Evolutionary conservation across 2,113 vertebrate species (phyloP).

Genomic region (Petromus typicus): DNA sequence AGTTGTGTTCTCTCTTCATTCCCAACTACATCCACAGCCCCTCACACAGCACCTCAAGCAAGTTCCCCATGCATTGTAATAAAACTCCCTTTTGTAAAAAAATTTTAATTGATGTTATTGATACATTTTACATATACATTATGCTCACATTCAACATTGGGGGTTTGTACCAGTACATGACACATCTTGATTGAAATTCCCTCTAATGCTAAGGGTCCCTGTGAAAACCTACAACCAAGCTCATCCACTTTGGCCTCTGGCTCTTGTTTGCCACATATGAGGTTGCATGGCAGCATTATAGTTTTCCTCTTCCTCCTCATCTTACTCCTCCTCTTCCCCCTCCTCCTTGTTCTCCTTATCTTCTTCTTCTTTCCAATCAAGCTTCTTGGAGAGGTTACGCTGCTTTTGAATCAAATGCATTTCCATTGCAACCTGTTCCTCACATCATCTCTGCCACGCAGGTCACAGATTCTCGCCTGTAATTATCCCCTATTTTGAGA

Average conservation of each 20-base stretch:
- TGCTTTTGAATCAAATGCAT: conserved; percentile 69
- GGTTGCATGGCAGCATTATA: background rate
- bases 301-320: background rate
- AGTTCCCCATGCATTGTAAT: background rate
- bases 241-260: background rate
- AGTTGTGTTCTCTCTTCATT: background rate
- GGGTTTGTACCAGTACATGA: too few species aligned
- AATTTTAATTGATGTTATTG: too few species aligned
- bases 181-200: too few species aligned
- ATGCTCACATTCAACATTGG: too few species aligned
- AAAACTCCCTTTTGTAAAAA: background rate
- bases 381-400: conserved; percentile 66
- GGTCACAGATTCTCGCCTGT: conserved; percentile 36
- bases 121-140: too few species aligned
- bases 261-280: conserved; percentile 10
- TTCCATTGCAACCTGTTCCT: conserved; percentile 57
- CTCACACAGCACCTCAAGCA: background rate
- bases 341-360: too few species aligned
- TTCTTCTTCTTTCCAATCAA: background rate
- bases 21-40: background rate
- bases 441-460: background rate
- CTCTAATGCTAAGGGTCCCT: background rate
- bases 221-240: background rate
- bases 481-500: conserved; percentile 64
- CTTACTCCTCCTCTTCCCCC: background rate